Percentiles rank a stretch among this genome's conserved stretches.
These are phyloP conservation scores for Drosophila miranda DNA, from an alignment of 1,140 invertebrate genomes.

Conservation along the genomic window DNA sequence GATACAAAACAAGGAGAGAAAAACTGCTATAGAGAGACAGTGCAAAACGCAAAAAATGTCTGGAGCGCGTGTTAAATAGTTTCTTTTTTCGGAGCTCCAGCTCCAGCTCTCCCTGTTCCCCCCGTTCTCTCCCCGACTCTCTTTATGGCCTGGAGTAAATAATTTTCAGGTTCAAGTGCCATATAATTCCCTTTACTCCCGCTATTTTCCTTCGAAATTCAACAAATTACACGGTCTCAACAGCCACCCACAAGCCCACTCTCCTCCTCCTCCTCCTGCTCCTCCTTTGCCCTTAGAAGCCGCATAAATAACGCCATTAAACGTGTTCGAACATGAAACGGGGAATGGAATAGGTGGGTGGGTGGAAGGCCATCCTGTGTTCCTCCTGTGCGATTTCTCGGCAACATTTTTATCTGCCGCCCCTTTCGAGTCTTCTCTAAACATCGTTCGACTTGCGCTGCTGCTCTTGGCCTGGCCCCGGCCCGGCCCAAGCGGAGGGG, in stretches of 20 bases:
- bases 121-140: no score
- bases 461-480: no score
- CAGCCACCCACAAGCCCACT: conserved; percentile 22
- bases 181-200: conserved; percentile 41
- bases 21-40: conserved; percentile 12
- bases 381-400: conserved; percentile 11
- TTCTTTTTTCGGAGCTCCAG: conserved; percentile 55
- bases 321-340: conserved; percentile 66
- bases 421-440: conserved; percentile 69
- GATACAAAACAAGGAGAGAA: conserved; percentile 6
- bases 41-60: conserved; percentile 42
- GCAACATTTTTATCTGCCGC: conserved; percentile 68
- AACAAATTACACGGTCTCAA: conserved; percentile 69
- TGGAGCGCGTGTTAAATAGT: conserved; percentile 74
- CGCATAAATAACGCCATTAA: conserved; percentile 79
- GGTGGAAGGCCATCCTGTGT: conserved; percentile 11
- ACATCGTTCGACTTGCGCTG: conserved; percentile 43
- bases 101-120: no score
- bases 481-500: no score
- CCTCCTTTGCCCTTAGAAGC: conserved; percentile 18
- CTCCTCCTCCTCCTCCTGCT: conserved; percentile 5
- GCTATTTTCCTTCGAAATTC: conserved; percentile 15
- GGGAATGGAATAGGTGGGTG: conserved; percentile 23
- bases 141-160: conserved; percentile 61
- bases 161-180: conserved; percentile 79